Base-by-base conservation (phyloP, 2,888 invertebrate species). In the Eupeodes luniger region DNA sequence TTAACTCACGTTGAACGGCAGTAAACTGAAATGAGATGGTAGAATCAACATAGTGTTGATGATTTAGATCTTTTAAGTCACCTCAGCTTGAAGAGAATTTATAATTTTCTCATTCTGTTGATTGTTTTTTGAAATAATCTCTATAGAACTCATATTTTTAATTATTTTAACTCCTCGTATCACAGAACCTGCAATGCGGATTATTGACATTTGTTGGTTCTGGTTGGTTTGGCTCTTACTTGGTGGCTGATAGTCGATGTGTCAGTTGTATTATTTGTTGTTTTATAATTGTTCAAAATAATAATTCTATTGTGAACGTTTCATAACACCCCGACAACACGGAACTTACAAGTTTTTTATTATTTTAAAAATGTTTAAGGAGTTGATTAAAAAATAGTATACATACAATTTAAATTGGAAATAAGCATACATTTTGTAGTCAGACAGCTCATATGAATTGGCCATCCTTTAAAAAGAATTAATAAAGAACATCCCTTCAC, bases 1-100 rank as follows among this genome's bases (percentile, higher is more conserved):
- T 91, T 90, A 94, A 93, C 61, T 94, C 91, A 77, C 93, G 93
- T 90, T 94, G 94, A 59, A 95, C 91, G 70, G 93, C 93, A 77
- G 92, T 91, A 69, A 95, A 91, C 95, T 95, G 80, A 69, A 91
- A 57, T 27, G 11, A 19, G 40, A 16, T 55, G 1, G 16, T 53
- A 34, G 19, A 40, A 7, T 19, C 12, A 0, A 11, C 5, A 11
- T 6, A 0, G 4, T 36, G 51, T 51, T 4, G 11, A 67, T 1
- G 34, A n/a, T 4, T 19, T 34, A 61, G 34, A n/a, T 4, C 11
- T 34, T 61, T 62, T 44, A n/a, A 19, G 14, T 9, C n/a, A 34
- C 93, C 91, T 93, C 93, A 6, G 78, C 47, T 66, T 91, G 84
- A 0, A 93, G 80, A 0, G 91, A 92, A n/a, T 83, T 77, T 14